Evolutionary conservation across 1,140 invertebrate genomes (phyloP).

Genomic region (Formica exsecta): DNA sequence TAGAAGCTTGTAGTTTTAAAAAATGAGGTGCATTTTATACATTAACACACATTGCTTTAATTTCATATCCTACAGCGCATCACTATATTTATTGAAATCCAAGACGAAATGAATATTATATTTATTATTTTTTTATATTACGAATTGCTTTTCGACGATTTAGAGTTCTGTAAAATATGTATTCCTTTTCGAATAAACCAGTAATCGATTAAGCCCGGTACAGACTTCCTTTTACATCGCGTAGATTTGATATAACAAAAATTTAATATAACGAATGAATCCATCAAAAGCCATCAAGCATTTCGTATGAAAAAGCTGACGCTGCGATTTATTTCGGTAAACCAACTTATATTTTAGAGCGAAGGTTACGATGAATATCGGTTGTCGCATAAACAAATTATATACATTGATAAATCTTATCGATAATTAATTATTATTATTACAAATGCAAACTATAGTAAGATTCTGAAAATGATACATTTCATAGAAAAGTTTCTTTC

Average conservation of each 20-base stretch:
- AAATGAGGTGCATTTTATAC: too few species aligned
- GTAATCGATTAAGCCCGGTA: not conserved
- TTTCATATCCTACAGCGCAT: not conserved
- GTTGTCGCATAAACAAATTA: not conserved
- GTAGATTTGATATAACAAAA: conserved; percentile 2
- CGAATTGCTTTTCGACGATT: not conserved
- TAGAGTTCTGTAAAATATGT: conserved; percentile 6
- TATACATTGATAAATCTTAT: not conserved
- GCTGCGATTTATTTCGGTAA: not conserved
- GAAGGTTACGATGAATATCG: not conserved
- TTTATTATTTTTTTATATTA: too few species aligned
- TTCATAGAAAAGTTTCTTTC: not conserved
- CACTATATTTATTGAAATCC: not conserved
- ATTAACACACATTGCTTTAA: not conserved
- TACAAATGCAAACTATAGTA: not conserved
- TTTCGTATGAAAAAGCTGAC: not conserved
- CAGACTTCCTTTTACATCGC: not conserved
- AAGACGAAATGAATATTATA: too few species aligned
- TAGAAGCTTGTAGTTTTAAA: too few species aligned
- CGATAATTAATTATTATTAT: not conserved
- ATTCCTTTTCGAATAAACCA: not conserved
- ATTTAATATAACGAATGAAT: not conserved
- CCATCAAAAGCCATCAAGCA: not conserved
- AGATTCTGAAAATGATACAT: not conserved
- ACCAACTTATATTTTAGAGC: not conserved